These are phyloP conservation scores for Tachysurus vachellii DNA, from an alignment of 2,113 vertebrate species.

Conservation along the genomic window DNA sequence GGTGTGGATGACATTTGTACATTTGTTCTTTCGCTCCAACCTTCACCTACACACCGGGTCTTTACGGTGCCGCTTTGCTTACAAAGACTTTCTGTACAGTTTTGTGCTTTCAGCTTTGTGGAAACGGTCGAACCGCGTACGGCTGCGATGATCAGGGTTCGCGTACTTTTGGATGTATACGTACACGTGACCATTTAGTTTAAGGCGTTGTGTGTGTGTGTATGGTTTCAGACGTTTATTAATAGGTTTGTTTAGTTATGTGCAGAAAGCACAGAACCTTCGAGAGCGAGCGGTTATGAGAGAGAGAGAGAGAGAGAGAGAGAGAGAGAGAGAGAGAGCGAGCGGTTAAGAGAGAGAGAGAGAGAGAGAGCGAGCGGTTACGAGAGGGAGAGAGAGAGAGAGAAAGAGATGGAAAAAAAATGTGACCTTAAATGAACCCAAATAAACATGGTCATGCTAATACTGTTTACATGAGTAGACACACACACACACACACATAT, in stretches of 20 bases:
- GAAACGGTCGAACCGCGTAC: neutral
- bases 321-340: neutral
- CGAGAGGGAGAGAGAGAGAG: neutral
- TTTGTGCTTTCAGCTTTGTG: neutral
- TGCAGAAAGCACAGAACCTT: neutral
- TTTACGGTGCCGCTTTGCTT: too few species aligned
- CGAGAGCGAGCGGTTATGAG: neutral
- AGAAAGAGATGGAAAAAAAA: neutral
- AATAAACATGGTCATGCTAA: neutral
- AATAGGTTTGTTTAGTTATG: neutral
- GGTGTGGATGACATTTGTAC: neutral
- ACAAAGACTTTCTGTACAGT: neutral
- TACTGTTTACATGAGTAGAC: neutral
- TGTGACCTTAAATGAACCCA: slow-evolving; percentile 7
- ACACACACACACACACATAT: neutral
- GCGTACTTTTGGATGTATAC: neutral
- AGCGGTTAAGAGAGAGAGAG: neutral
- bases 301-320: neutral
- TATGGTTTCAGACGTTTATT: neutral
- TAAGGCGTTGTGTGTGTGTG: neutral
- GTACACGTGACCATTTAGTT: neutral
- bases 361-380: neutral
- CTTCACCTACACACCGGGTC: neutral
- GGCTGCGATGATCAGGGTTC: neutral
- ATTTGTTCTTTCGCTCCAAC: neutral